Evolutionary conservation across 2,113 vertebrate genomes (phyloP).

Genomic region (Varanus salvator): DNA sequence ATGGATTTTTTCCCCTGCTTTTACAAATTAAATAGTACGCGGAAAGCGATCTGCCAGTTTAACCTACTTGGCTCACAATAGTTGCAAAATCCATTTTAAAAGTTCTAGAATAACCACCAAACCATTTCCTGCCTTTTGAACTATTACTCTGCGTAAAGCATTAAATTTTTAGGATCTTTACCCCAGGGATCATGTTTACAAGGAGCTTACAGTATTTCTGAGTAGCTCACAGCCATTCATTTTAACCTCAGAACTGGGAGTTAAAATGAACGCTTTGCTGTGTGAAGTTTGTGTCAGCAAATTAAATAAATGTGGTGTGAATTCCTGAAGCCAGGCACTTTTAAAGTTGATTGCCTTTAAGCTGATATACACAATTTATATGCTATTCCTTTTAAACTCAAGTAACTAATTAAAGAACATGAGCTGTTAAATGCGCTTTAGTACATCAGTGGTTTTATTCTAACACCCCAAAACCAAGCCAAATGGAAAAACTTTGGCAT

Average conservation of each 20-base stretch:
- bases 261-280: slow-evolving; percentile 2
- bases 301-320: not conserved
- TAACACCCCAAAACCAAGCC: not conserved
- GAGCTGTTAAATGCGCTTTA: not conserved
- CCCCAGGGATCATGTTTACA: not conserved
- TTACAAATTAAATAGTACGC: not conserved
- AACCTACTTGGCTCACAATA: not conserved
- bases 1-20: not conserved
- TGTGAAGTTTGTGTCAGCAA: not conserved
- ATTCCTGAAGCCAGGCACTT: not conserved
- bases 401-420: not conserved
- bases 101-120: slow-evolving; percentile 6
- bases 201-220: not conserved
- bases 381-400: too few species aligned
- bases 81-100: slow-evolving; percentile 17
- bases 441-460: not conserved
- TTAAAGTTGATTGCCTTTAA: not conserved
- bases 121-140: slow-evolving; percentile 24
- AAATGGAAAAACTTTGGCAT: not conserved
- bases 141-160: not conserved
- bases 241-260: slow-evolving; percentile 3
- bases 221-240: not conserved
- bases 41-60: not conserved
- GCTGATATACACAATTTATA: too few species aligned
- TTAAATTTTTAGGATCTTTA: slow-evolving; percentile 13